Evolutionary conservation across 2,113 vertebrate genomes (phyloP).

Genomic region (Mus musculus): GRCm39 chr2:75425501-75426000

Average conservation of each 20-base stretch:
- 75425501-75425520: slow-evolving; percentile 46
- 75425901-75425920: slow-evolving; percentile 49
- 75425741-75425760: not conserved
- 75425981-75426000: slow-evolving; percentile 61
- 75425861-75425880: not conserved
- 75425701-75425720: not conserved
- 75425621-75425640: not conserved
- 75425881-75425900: slow-evolving; percentile 17
- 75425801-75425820: not conserved
- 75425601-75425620: not conserved
- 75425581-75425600: not conserved
- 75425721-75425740: not conserved
- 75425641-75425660: not conserved
- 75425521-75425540: slow-evolving; percentile 36
- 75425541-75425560: slow-evolving; percentile 29
- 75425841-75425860: slow-evolving; percentile 9
- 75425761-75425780: not conserved
- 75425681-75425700: not conserved
- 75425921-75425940: slow-evolving; percentile 40
- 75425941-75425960: slow-evolving; percentile 11
- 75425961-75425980: slow-evolving; percentile 38
- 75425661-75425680: not conserved
- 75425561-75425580: slow-evolving; percentile 44
- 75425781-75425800: not conserved
- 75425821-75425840: slow-evolving; percentile 18